Conservation (phyloP, 2,888 invertebrate species). For the Hoplodrina blanda region DNA sequence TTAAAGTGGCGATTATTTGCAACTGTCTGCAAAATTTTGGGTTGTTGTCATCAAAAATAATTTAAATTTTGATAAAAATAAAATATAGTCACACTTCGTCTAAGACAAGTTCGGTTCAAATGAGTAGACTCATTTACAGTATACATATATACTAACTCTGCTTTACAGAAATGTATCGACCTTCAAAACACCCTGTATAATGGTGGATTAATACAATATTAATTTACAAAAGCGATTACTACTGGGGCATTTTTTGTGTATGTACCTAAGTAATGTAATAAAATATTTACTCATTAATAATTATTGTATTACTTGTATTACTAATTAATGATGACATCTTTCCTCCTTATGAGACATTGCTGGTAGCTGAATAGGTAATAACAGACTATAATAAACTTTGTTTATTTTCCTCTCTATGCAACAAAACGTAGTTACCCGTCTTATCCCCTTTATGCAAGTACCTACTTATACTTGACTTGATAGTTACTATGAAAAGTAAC, state of each 20-base stretch:
- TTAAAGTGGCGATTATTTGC: no score
- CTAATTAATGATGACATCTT: constrained; percentile 43
- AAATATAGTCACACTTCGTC: no score
- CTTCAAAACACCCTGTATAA: not conserved
- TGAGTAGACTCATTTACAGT: no score
- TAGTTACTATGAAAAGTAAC: no score
- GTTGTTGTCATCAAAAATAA: no score
- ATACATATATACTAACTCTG: no score
- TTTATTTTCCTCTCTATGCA: constrained; percentile 50
- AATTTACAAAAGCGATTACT: not conserved
- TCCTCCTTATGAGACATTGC: constrained; percentile 40
- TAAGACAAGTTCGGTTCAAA: no score
- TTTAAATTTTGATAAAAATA: no score
- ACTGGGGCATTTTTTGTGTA: not conserved
- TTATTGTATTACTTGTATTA: constrained; percentile 14
- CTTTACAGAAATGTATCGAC: no score
- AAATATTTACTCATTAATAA: constrained; percentile 24
- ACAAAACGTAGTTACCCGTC: not conserved
- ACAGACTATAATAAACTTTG: constrained; percentile 23
- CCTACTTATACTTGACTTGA: not conserved
- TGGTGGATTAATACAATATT: not conserved
- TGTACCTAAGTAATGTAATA: not conserved
- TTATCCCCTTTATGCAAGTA: constrained; percentile 4
- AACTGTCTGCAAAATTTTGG: no score
- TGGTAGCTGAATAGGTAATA: constrained; percentile 18